phyloP scores from a whole-genome alignment of 2,113 vertebrate genomes.

The Anas platyrhynchos region DNA sequence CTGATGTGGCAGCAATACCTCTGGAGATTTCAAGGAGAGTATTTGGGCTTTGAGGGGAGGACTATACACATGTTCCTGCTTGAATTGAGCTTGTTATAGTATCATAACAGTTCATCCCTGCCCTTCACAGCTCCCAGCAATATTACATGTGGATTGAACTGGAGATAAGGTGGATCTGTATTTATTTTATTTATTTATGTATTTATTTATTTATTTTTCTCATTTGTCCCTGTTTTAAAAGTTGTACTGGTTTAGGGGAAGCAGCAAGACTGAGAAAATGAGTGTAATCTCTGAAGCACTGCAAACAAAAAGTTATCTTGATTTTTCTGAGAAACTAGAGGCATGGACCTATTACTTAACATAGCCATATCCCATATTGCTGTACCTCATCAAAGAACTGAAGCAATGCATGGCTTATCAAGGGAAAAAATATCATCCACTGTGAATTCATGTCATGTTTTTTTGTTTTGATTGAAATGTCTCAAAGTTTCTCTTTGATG shows the following conservation, averaged over 20 bases:
- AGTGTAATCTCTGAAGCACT: background rate
- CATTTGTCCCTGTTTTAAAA: background rate
- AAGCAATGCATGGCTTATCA: background rate
- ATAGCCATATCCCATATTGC: background rate
- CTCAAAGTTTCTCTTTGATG: background rate
- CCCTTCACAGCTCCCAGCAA: too few species aligned
- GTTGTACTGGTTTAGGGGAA: background rate
- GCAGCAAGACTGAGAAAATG: background rate
- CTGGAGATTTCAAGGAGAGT: background rate
- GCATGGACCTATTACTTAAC: background rate
- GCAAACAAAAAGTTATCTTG: background rate
- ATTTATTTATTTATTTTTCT: too few species aligned
- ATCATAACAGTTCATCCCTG: too few species aligned
- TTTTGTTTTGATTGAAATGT: background rate
- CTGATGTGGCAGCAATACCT: background rate
- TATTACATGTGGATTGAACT: background rate
- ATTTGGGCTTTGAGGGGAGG: background rate
- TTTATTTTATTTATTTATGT: background rate
- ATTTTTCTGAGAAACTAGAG: background rate
- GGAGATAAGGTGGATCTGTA: background rate
- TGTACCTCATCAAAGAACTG: background rate
- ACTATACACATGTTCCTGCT: fast-evolving
- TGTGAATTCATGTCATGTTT: background rate
- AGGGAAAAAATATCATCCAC: background rate
- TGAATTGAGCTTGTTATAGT: fast-evolving